Evolutionary conservation across 1,140 invertebrate species (phyloP).

Genomic region (Octopus bimaculoides): DNA sequence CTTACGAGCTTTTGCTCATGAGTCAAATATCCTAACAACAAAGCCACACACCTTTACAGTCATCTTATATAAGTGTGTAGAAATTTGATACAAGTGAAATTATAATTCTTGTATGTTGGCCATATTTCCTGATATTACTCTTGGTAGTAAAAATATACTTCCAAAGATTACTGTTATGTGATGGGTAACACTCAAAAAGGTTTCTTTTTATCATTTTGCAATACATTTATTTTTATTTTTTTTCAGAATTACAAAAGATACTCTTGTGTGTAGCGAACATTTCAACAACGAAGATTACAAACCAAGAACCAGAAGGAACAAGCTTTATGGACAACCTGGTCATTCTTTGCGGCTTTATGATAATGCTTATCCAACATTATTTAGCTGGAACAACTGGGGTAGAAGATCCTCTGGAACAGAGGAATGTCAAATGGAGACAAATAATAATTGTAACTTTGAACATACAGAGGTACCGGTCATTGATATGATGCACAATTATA

Average conservation of each 20-base stretch:
- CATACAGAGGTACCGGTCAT: neutral
- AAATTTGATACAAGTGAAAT: no score
- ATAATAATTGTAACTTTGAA: neutral
- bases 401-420: neutral
- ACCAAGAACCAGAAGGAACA: neutral
- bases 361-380: neutral
- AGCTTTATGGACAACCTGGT: neutral
- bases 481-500: slow-evolving; percentile 8
- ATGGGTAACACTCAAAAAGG: no score
- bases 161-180: no score
- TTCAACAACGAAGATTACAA: neutral
- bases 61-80: no score
- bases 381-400: slow-evolving; percentile 2
- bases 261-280: slow-evolving; percentile 1
- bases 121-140: no score
- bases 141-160: no score
- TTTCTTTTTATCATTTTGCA: no score
- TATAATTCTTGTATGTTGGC: no score
- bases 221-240: neutral
- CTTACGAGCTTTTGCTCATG: no score
- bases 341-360: neutral
- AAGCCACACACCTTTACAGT: no score
- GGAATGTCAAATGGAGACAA: neutral
- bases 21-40: no score
- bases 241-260: neutral